Conservation (phyloP, 2,113 vertebrate species). For the Brachionichthys hirsutus region DNA sequence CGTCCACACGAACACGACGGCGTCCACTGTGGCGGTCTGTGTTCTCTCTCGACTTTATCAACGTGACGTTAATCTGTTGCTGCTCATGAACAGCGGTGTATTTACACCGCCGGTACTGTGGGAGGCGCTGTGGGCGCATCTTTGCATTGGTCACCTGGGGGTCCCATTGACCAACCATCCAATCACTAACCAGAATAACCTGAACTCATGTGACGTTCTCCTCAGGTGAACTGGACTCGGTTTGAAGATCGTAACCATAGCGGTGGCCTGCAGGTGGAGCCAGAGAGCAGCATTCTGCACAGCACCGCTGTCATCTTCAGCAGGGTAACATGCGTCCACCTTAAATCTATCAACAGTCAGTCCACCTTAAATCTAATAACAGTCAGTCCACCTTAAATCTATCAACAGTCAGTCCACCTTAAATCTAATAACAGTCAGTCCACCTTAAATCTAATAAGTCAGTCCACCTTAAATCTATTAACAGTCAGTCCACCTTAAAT, state of each 20-base stretch:
- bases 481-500: background rate
- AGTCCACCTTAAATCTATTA: too few species aligned
- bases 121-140: background rate
- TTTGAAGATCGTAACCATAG: conserved; percentile 67
- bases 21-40: conserved; percentile 69
- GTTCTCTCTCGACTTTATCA: too few species aligned
- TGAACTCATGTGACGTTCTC: background rate
- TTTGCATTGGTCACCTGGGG: too few species aligned
- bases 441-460: background rate
- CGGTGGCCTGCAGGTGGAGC: conserved; percentile 80
- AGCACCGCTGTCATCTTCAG: conserved; percentile 82
- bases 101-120: background rate
- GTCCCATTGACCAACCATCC: too few species aligned
- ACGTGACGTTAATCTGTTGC: too few species aligned
- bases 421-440: background rate
- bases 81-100: too few species aligned
- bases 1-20: conserved; percentile 76
- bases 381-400: background rate
- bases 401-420: background rate
- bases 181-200: background rate
- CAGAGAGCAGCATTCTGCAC: conserved; percentile 77
- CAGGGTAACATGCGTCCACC: conserved; percentile 69
- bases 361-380: conserved; percentile 2
- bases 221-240: conserved; percentile 81
- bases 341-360: background rate